Evolutionary conservation across 1,140 invertebrate genomes (phyloP).

Genomic region (Ostrea edulis): DNA sequence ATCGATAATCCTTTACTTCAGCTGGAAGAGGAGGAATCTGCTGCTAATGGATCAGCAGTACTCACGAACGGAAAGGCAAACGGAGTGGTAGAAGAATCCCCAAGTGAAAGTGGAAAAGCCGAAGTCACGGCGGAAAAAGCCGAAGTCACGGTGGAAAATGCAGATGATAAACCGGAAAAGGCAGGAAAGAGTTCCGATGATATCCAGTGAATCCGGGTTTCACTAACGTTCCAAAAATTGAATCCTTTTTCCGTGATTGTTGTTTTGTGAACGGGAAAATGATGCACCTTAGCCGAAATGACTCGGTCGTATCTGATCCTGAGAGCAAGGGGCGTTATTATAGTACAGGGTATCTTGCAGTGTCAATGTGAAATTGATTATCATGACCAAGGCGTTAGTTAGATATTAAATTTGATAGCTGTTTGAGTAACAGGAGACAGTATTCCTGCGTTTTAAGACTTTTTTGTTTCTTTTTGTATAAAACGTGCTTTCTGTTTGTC

Average conservation of each 20-base stretch:
- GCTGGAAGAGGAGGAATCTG: not conserved
- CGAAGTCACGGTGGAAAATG: not conserved
- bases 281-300: not conserved
- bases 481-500: too few species aligned
- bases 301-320: not conserved
- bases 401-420: too few species aligned
- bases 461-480: too few species aligned
- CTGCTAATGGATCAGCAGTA: not conserved
- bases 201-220: not conserved
- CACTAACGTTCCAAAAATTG: not conserved
- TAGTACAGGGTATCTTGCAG: not conserved
- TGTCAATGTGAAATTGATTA: not conserved
- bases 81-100: not conserved
- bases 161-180: not conserved
- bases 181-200: not conserved
- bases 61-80: not conserved
- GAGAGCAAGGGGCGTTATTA: not conserved
- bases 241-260: not conserved
- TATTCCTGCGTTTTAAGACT: too few species aligned
- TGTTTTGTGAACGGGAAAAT: not conserved
- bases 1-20: constrained; percentile 2
- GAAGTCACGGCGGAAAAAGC: not conserved
- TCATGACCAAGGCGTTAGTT: not conserved
- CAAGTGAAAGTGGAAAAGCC: not conserved
- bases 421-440: too few species aligned